phyloP scores from a whole-genome alignment of 2,888 invertebrate genomes.

The Rapana venosa region DNA sequence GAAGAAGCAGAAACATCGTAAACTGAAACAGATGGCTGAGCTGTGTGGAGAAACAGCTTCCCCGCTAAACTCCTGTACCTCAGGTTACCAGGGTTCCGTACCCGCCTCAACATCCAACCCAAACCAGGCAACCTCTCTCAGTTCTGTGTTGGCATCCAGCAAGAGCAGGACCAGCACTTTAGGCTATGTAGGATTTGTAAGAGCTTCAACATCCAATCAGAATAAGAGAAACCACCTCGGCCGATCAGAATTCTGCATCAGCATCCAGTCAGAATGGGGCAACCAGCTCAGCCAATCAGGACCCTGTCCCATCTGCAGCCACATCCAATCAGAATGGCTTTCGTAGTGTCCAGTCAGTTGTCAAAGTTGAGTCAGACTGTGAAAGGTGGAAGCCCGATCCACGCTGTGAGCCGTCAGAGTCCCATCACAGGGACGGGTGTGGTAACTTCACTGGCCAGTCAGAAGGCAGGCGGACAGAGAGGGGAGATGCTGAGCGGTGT shows the following conservation, averaged over 20 bases:
- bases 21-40: neutral
- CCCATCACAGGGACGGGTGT: neutral
- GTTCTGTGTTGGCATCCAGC: too few relatives aligned
- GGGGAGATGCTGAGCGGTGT: neutral
- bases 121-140: neutral
- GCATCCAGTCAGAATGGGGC: neutral
- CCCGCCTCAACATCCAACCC: too few relatives aligned
- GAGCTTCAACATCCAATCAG: too few relatives aligned
- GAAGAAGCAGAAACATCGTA: neutral
- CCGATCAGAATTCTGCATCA: neutral
- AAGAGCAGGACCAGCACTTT: too few relatives aligned
- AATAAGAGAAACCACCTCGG: neutral
- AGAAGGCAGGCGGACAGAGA: neutral
- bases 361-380: neutral
- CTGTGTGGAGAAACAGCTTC: neutral
- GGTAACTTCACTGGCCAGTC: neutral
- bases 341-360: neutral
- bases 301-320: neutral
- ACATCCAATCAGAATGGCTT: neutral
- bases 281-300: neutral
- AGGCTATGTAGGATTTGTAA: too few relatives aligned
- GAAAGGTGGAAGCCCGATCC: neutral
- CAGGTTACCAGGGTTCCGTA: too few relatives aligned
- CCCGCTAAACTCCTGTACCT: too few relatives aligned
- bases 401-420: neutral